Base-by-base conservation (phyloP, 1,140 invertebrate species). In the Micrasema longulum region DNA sequence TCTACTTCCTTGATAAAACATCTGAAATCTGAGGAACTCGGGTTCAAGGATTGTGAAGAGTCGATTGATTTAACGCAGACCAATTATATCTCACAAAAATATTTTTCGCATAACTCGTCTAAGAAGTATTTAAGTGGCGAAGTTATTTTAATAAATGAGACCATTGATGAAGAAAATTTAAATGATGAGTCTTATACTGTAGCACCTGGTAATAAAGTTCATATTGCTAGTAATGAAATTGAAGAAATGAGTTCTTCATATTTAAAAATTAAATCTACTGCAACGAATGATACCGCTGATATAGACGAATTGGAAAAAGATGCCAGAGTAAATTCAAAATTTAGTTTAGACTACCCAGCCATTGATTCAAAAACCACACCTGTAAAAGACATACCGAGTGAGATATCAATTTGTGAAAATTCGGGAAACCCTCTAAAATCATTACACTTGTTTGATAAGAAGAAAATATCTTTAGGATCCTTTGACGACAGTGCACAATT, bases 391-490 rank as follows among this genome's bases (percentile, higher is more conserved):
- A 11, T 45, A 31, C 26, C 26, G 7, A 31, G 26, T 7, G 7
- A 31, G 26, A 7, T 4, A 31, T 31, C 26, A 31, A 31, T 31
- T 7, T 4, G 26, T 31, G 7, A 31, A 4, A 31, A 31, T 31
- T 31, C 7, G 26, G 26, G 7, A 31, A 7, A 31, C 26, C 26
- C 7, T 31, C 2, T 4, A 31, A 31, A 31, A 31, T 12, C n/a
- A 14, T 26, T 31, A 47, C 18, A 31, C 14, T 14, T 47, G 5
- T 26, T n/a, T 14, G 45, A 48, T 14, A 12, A 16, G 14, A 47
- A 31, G 10, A 64, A 47, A 47, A 64, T 64, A 23, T 64, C 60
- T 45, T 64, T 64, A 1, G 22, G 16, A 12, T 64, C 60, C 4
- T 22, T 64, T n/a, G 43, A 64, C 14, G 43, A 64, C 16, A 64